Evolutionary conservation across 2,797 vertebrate species (phyloP), one percentile per base, ranked within the genome.

Genomic region (Nannoperca australis): DNA sequence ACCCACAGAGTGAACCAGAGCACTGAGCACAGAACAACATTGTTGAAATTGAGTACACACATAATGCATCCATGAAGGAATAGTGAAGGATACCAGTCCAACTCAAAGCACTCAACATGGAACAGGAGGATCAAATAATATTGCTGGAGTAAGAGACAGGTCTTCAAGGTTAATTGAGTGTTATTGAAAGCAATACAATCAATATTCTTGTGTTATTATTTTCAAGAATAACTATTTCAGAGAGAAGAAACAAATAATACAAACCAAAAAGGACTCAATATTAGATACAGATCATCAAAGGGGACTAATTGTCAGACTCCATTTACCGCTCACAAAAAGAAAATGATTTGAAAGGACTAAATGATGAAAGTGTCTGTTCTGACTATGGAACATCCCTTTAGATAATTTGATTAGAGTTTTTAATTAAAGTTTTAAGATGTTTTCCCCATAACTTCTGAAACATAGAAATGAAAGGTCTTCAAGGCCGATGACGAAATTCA

Each of bases 241-340:
- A 73, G 12, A 49, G n/a, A 11, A 44, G 22, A 77, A 27, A 54
- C 10, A 72, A 66, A 61, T 44, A 42, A 18, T 34, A 53, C 15
- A 4, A 18, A n/a, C 5, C 10, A 36, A 54, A 47, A 47, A 22
- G 8, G 11, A 54, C 53, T 54, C 34, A 27, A 81, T 45, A 24
- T 40, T 40, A 22, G 30, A 56, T 18, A 15, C 2, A 30, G 18
- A 49, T 68, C 49, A 62, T 61, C 27, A 58, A 54, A 64, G 34
- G 1, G 3, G 34, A 4, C 17, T 4, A 13, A 38, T 38, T 27
- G 22, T 4, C 7, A 67, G 34, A 54, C 17, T 61, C 18, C 1
- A 38, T 64, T 36, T 38, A 69, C 6, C 3, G 14, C 42, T 27
- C 17, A 30, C 14, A 24, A 70, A 44, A 44, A 72, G 9, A 36